Evolutionary conservation across 2,113 vertebrate genomes (phyloP).

Genomic region (Myrmecophaga tridactyla): DNA sequence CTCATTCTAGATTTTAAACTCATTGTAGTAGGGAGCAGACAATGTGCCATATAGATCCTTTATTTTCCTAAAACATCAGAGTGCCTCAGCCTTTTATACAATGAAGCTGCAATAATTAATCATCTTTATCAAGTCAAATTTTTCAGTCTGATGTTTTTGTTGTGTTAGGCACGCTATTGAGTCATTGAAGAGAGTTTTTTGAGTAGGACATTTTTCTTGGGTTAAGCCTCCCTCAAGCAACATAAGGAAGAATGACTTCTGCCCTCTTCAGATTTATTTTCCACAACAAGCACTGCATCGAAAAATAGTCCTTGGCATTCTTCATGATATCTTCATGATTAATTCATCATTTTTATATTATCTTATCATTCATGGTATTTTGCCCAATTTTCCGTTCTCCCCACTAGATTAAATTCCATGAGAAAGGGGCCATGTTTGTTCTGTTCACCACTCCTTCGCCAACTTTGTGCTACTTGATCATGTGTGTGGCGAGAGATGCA

Average conservation of each 20-base stretch:
- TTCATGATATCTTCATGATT: background rate
- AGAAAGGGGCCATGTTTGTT: background rate
- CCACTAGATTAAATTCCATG: background rate
- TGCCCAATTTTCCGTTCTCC: background rate
- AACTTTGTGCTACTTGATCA: background rate
- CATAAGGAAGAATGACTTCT: background rate
- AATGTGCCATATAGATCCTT: background rate
- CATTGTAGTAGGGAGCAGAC: background rate
- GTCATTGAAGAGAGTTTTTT: background rate
- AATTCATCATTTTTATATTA: background rate
- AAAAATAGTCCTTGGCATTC: background rate
- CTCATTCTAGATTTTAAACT: background rate
- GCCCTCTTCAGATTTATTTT: slow-evolving; percentile 7
- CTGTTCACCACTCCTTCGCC: background rate
- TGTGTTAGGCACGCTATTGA: background rate
- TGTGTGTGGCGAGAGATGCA: background rate
- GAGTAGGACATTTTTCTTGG: slow-evolving; percentile 9
- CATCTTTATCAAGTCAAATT: background rate
- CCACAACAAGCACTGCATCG: background rate
- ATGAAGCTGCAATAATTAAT: slow-evolving; percentile 10
- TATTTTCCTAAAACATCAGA: background rate
- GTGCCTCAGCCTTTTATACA: background rate
- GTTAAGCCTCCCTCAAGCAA: background rate
- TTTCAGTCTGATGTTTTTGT: slow-evolving; percentile 1
- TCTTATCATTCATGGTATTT: slow-evolving; percentile 6